Percentiles rank a stretch among this genome's conserved stretches.
These are phyloP conservation scores for Caenorhabditis virilis DNA, from an alignment of 2,888 invertebrate species.

Conservation along the genomic window DNA sequence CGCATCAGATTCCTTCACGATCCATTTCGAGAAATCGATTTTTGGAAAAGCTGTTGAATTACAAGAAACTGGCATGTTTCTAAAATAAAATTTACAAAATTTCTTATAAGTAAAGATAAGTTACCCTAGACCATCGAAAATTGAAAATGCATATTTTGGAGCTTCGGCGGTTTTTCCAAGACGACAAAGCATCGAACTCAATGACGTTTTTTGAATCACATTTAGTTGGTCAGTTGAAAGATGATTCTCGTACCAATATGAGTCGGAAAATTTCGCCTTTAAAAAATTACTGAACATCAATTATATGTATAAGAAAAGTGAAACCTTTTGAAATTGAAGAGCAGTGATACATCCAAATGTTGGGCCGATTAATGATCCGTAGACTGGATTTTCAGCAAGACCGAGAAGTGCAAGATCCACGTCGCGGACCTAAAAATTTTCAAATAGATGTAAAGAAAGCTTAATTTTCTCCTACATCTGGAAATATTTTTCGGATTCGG, in stretches of 20 bases:
- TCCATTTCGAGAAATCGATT: conserved; percentile 21
- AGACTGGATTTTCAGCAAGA: conserved; percentile 61
- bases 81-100: no score
- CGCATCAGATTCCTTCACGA: no score
- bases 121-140: conserved; percentile 75
- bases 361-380: conserved; percentile 63
- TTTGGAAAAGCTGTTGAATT: conserved; percentile 12
- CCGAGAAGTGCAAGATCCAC: conserved; percentile 48
- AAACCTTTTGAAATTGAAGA: conserved; percentile 62
- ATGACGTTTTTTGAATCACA: conserved; percentile 82
- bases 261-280: conserved; percentile 32
- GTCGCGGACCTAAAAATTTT: conserved; percentile 11
- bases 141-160: conserved; percentile 85
- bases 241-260: conserved; percentile 18
- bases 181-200: conserved; percentile 85
- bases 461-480: conserved; percentile 9
- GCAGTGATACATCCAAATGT: conserved; percentile 66
- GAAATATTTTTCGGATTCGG: conserved; percentile 12
- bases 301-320: background rate
- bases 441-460: no score
- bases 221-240: conserved; percentile 75
- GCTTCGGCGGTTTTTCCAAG: conserved; percentile 74
- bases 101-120: no score
- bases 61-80: conserved; percentile 28
- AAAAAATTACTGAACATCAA: conserved; percentile 59